Evolutionary conservation across 35 echinoderm and acorn worm genomes (phyloP), one percentile per base, ranked within the genome.

Genomic region (Ophioderma brevispina): DNA sequence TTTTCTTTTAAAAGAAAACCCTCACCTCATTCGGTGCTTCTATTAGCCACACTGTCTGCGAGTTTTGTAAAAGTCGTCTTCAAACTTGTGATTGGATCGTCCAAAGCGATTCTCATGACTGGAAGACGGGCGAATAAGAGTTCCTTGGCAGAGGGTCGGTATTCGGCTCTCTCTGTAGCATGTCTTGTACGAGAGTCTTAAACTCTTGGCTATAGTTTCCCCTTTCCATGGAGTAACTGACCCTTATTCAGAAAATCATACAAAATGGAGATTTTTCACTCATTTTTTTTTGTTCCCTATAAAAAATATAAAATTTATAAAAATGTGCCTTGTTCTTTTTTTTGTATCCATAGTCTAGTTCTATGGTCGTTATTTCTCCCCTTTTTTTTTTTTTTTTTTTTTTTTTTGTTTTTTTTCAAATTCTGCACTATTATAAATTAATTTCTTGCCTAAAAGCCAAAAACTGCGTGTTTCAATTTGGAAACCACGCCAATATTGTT

Each of bases 81-180:
- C 97, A 56, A 93, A 78, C 40, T 94, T 82, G 97, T 95, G 28
- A 84, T 84, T 36, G 88, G 88, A 50, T 99, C 97, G 40, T 92
- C 91, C 78, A 89, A 99, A 11, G 79, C 46, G 23, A 84, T 92
- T 80, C 95, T 89, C 86, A 99, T 84, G 36, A 93, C 52, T 36
- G 97, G 94, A 17, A 99, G 46, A 30, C 91, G 87, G 17, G 91
- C 88, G 55, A 95, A 95, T 28, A 93, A 77, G 0, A 99, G 88
- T 52, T 92, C 97, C 81, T 99, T 99, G 55, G 97, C 91, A 2
- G 97, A 99, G 40, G 97, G 97, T 36, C 97, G 52, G 43, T 99
- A 99, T 39, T 99, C 97, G 97, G 93, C 88, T 99, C 97, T 36
- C 97, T 81, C 82, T 99, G 97, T 33, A 99, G 82, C 94, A 99